Base-by-base conservation (phyloP, 2,113 vertebrate genomes). In the Microtus oregoni region DNA sequence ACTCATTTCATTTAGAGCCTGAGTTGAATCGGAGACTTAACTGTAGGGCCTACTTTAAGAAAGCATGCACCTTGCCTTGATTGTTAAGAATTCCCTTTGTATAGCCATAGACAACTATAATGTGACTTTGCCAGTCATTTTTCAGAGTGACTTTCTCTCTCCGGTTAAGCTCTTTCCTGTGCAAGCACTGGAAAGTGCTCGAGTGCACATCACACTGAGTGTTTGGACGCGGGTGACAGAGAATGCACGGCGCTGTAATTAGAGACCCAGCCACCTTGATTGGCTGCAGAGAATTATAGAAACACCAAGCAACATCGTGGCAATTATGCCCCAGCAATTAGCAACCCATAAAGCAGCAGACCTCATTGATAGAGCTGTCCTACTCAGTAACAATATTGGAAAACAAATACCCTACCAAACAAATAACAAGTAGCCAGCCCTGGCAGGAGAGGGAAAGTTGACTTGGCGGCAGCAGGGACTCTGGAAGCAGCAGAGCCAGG, bases 261-360 rank as follows among this genome's bases (percentile, higher is more conserved):
- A 95, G 92, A 90, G 79, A 82, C 70, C 0, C 61, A 86, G 95
- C 88, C 94, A 90, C 96, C 88, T 94, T 91, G 95, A 96, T 70
- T 89, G 92, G 96, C 92, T 96, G 47, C 44, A 76, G 88, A 96
- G 96, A 97, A 94, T 96, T 94, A 92, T 50, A 96, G 92, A 91
- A 96, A 94, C 90, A 91, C 90, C 63, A 67, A 89, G 88, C 47
- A 81, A 82, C 0, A 11, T n/a, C 12, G 76, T 96, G 78, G 82
- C 90, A 86, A 96, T 97, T 94, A 97, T 72, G 94, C 88, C 73
- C 77, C 28, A 3, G 97, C 95, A 95, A 96, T 97, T 96, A 98
- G 95, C 94, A 92, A 90, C 96, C 96, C 78, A 65, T 97, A 97
- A 96, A 96, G 90, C 77, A 61, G 79, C 92, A 95, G 94, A 93